Conservation (phyloP, 2,797 vertebrate species). For the Myotis planiceps region DNA sequence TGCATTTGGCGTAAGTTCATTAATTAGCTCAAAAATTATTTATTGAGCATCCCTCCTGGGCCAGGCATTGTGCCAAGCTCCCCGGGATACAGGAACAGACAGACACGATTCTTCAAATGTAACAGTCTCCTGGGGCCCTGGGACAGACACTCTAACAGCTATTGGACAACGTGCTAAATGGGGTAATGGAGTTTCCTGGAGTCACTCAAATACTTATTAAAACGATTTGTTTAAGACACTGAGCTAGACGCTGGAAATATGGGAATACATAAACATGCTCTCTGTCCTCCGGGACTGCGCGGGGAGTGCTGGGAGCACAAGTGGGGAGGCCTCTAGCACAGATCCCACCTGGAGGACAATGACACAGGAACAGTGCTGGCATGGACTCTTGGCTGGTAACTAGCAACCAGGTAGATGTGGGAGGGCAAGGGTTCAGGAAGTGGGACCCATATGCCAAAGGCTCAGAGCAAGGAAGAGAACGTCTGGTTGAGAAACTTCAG, state of each 20-base stretch:
- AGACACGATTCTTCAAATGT: neutral
- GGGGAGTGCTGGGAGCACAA: neutral
- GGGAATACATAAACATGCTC: neutral
- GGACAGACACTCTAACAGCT: neutral
- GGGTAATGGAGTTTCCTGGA: neutral
- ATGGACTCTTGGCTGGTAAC: neutral
- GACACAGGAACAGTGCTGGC: neutral
- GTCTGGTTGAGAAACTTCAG: neutral
- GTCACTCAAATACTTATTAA: slow-evolving; percentile 35
- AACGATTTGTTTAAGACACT: neutral
- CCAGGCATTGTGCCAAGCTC: neutral
- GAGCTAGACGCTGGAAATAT: neutral
- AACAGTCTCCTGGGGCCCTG: neutral
- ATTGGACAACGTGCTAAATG: neutral
- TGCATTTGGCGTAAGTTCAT: neutral
- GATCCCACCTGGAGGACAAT: neutral
- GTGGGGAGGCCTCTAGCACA: neutral
- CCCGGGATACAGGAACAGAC: neutral
- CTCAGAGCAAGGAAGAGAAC: neutral
- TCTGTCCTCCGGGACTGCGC: neutral
- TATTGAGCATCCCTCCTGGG: neutral
- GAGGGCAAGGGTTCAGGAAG: neutral
- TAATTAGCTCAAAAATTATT: neutral
- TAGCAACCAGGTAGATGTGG: neutral
- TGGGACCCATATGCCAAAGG: neutral